Conservation (phyloP, 2,888 invertebrate species). For the Ophion obscuratus region DNA sequence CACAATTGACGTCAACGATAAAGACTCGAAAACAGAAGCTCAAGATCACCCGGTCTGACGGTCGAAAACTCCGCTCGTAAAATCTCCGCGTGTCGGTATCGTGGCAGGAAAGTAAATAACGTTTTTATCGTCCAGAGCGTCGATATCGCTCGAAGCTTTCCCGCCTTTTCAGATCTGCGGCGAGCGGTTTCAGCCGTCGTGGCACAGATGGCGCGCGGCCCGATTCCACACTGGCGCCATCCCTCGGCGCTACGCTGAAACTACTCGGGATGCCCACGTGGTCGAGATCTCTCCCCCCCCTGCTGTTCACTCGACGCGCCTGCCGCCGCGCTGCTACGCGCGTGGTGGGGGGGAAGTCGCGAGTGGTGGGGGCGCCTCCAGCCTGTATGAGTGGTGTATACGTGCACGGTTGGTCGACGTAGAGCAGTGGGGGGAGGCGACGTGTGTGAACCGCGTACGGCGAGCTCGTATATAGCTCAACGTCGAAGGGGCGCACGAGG, state of each 20-base stretch:
- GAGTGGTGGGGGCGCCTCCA: slow-evolving; percentile 64
- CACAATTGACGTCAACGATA: neutral
- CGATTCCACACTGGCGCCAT: slow-evolving; percentile 73
- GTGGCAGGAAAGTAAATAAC: slow-evolving; percentile 3
- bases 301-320: slow-evolving; percentile 46
- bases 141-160: slow-evolving; percentile 44
- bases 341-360: slow-evolving; percentile 42
- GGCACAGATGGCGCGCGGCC: slow-evolving; percentile 45
- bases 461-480: slow-evolving; percentile 27
- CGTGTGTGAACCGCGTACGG: slow-evolving; percentile 58
- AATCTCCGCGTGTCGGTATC: neutral
- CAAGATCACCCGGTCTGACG: neutral
- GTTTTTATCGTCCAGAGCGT: slow-evolving; percentile 22
- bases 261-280: slow-evolving; percentile 75
- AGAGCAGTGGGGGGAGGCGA: slow-evolving; percentile 45
- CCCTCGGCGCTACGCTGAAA: slow-evolving; percentile 70
- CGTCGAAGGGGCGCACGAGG: slow-evolving; percentile 66
- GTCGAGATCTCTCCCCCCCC: slow-evolving; percentile 72
- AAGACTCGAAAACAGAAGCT: neutral
- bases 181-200: slow-evolving; percentile 73
- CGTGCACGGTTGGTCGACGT: slow-evolving; percentile 16
- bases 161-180: slow-evolving; percentile 60
- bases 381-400: slow-evolving; percentile 20
- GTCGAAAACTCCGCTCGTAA: neutral
- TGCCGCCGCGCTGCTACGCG: slow-evolving; percentile 48